Percentiles rank a stretch among this genome's conserved stretches.
phyloP scores from a whole-genome alignment of 2,113 vertebrate genomes.

The Corydoras sp. region DNA sequence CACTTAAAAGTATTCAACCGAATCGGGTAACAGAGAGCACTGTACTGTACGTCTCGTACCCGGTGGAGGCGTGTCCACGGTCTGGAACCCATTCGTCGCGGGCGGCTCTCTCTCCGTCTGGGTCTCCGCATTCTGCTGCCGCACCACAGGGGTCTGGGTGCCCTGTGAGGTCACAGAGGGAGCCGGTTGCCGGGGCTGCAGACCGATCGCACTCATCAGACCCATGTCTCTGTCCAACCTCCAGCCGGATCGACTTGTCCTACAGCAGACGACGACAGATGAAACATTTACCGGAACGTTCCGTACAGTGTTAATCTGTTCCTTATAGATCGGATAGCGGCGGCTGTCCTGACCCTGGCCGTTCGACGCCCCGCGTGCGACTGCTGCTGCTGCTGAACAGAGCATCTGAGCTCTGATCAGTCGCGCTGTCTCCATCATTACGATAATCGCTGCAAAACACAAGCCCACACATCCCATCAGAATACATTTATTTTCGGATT shows the following conservation, averaged over 20 bases:
- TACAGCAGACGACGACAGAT: conserved; percentile 46
- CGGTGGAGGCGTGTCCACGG: conserved; percentile 60
- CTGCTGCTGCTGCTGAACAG: conserved; percentile 78
- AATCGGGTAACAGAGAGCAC: neutral
- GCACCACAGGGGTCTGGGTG: conserved; percentile 89
- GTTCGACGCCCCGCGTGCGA: conserved; percentile 74
- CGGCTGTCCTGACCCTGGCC: conserved; percentile 76
- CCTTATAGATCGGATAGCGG: neutral
- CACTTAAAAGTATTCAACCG: neutral
- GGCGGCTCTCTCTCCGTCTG: conserved; percentile 89
- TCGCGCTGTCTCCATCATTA: conserved; percentile 84
- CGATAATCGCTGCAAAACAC: conserved; percentile 79
- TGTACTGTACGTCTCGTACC: conserved; percentile 10
- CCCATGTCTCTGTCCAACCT: conserved; percentile 95
- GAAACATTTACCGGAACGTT: too few relatives aligned
- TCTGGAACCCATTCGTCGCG: conserved; percentile 69
- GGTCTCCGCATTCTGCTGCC: conserved; percentile 92
- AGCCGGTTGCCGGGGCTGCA: conserved; percentile 88
- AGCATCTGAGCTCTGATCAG: conserved; percentile 82
- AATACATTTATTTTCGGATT: conserved; percentile 23
- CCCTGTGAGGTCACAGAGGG: conserved; percentile 96
- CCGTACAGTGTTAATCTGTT: neutral
- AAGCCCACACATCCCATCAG: conserved; percentile 8
- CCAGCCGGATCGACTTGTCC: conserved; percentile 87
- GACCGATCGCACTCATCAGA: conserved; percentile 94